Base-by-base conservation (phyloP, 2,888 invertebrate species). In the Nymphalis c-album region DNA sequence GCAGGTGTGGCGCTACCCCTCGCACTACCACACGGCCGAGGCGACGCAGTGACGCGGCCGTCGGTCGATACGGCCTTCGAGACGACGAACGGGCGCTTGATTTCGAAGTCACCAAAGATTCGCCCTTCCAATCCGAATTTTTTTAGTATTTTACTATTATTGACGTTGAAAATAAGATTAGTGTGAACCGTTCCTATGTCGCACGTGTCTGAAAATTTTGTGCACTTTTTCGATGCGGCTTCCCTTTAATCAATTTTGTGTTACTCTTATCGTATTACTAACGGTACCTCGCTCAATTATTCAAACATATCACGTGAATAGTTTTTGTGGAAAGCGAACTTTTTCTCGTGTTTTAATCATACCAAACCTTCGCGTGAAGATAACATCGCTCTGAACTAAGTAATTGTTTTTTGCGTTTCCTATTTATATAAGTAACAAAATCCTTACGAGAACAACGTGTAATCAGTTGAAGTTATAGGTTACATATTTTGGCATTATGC, bases 1-100 rank as follows among this genome's bases (percentile, higher is more conserved):
- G 2, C 92, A 92, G 91, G 91, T 91, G 86, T 92, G 92, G 92
- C 88, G 92, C 73, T 92, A 92, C 83, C 90, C 90, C 66, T 89
- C 91, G 20, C 91, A 91, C 74, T 92, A 91, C 77, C 92, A 91
- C 85, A 92, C 91, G 71, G 92, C 92, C 84, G 91, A 91, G 82
- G 91, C 92, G 75, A 91, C 92, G 74, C 92, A 92, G 79, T 92
- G 84, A 87, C 78, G 67, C 60, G 71, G 76, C 76, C 4, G 40
- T 40, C 40, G 40, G 40, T 40, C 40, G 13, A 40, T 40, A 40
- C 10, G 66, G 63, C 35, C 61, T 53, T 20, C n/a, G 61, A 57
- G 63, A 48, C 67, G 20, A 31, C 46, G 62, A 55, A 53, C 13
- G 68, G 68, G 70, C 68, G 68, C 60, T 20, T 57, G 22, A 8